Evolutionary conservation across 1,140 invertebrate species (phyloP), one percentile per base, ranked within the genome.

Genomic region (Aphidius gifuensis): DNA sequence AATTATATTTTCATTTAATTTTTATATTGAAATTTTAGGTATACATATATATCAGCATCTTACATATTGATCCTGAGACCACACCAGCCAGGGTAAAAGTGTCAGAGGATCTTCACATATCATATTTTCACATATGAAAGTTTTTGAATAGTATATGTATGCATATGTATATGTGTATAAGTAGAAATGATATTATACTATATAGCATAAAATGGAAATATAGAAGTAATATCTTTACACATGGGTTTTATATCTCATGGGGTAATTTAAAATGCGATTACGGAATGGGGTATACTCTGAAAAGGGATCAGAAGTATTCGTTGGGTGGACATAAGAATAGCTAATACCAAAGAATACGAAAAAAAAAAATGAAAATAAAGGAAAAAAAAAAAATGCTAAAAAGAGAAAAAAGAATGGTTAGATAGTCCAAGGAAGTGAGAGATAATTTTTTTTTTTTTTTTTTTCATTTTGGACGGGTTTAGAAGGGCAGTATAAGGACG

Each of bases 241-340:
- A 39, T n/a, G 39, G 40, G 50, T 21, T 32, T 16, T 54, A 57
- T 60, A 64, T 62, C 64, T 71, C 63, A 66, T 66, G 49, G 69
- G 69, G 72, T 75, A 78, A 77, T 77, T 77, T 75, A 72, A 74
- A 76, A 74, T 75, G 69, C 71, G 73, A 75, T 75, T 73, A 74
- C 69, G 64, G 58, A 63, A 62, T 69, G 68, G 71, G 71, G 70
- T 71, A 69, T 70, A 64, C 51, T 63, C 65, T 63, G 57, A 65
- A 66, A 47, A 48, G 60, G 56, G 61, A 64, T 66, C 65, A 65
- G 65, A 67, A 60, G 70, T 67, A 65, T 71, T 69, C 66, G 69
- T 69, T 42, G 64, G 69, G 66, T 71, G 71, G 70, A 74, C 74
- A 74, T 72, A 73, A 76, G 76, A 78, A 78, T 78, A 77, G 75